phyloP scores from a whole-genome alignment of 2,113 vertebrate genomes.

The Orientallactaga bullata region DNA sequence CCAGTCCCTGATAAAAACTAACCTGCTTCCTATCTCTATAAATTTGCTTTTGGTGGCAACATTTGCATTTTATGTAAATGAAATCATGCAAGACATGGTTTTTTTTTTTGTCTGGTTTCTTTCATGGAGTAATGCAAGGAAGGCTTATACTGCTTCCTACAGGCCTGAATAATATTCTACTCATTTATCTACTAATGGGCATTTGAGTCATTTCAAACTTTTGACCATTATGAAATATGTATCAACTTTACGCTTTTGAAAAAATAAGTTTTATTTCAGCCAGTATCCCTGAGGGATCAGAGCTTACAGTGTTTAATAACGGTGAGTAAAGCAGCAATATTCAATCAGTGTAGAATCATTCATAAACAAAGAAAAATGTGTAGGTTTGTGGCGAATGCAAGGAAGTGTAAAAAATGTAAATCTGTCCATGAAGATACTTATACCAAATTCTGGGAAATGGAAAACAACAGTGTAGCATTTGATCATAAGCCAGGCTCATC shows the following conservation, averaged over 20 bases:
- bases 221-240: background rate
- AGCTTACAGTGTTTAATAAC: background rate
- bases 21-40: background rate
- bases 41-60: background rate
- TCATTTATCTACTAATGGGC: background rate
- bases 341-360: too few species aligned
- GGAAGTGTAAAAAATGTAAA: constrained; percentile 7
- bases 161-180: background rate
- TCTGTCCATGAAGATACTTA: background rate
- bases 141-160: background rate
- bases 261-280: constrained; percentile 26
- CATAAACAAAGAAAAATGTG: background rate
- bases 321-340: background rate
- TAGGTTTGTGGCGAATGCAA: background rate
- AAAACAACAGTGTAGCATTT: background rate
- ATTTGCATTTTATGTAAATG: background rate
- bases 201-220: constrained; percentile 12
- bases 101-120: background rate
- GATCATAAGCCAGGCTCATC: background rate
- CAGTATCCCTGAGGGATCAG: background rate
- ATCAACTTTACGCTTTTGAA: background rate
- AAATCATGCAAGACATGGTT: background rate
- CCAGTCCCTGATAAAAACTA: background rate
- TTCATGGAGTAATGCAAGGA: constrained; percentile 2
- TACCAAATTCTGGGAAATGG: background rate